Evolutionary conservation across 2,888 invertebrate genomes (phyloP).

Genomic region (Brachyopa scutellaris): DNA sequence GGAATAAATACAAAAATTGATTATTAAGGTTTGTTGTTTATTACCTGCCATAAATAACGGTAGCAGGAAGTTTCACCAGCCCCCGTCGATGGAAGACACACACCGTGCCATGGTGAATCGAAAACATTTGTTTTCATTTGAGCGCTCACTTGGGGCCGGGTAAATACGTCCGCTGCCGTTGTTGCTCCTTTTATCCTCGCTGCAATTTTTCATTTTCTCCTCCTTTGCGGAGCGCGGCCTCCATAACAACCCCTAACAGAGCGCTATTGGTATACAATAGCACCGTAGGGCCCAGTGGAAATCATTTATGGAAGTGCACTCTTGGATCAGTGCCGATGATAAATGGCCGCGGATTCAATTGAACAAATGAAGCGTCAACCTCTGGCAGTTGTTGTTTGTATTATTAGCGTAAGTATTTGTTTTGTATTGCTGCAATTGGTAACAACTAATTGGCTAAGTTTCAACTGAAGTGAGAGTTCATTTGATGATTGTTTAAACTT

Average conservation of each 20-base stretch:
- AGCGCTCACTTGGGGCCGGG: constrained; percentile 40
- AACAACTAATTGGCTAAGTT: too few species aligned
- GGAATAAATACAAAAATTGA: constrained; percentile 62
- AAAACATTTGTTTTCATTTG: constrained; percentile 62
- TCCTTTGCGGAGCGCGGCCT: neutral
- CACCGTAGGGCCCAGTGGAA: constrained; percentile 7
- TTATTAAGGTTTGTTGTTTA: constrained; percentile 60
- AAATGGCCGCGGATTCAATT: constrained; percentile 49
- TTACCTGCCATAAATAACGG: constrained; percentile 50
- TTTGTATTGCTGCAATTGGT: constrained; percentile 13
- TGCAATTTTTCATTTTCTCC: constrained; percentile 50
- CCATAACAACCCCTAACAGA: neutral
- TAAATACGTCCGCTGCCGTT: constrained; percentile 24
- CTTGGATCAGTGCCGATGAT: constrained; percentile 34
- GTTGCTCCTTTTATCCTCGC: constrained; percentile 5
- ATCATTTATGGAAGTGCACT: constrained; percentile 38
- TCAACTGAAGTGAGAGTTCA: too few species aligned
- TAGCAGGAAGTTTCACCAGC: neutral
- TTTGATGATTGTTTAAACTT: too few species aligned
- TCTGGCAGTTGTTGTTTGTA: constrained; percentile 15
- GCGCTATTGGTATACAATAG: neutral
- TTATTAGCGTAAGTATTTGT: constrained; percentile 13
- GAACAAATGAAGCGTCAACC: constrained; percentile 45
- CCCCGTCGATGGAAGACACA: neutral
- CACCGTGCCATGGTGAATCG: constrained; percentile 31